phyloP scores from a whole-genome alignment of 2,113 vertebrate genomes.

The Saccopteryx bilineata region DNA sequence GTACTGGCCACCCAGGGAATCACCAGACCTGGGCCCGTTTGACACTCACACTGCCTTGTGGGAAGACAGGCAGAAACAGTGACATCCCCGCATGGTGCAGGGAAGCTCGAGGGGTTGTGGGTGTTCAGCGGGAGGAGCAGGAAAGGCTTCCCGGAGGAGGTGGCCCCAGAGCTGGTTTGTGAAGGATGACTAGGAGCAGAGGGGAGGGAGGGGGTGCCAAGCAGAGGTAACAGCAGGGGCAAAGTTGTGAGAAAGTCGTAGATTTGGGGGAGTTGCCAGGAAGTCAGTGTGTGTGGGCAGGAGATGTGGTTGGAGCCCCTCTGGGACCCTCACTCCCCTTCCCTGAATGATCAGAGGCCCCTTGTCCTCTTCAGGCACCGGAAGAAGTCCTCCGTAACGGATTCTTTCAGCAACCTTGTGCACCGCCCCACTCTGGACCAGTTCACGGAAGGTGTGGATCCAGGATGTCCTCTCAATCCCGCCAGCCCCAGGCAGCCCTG shows the following conservation, averaged over 20 bases:
- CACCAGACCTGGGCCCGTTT: not conserved
- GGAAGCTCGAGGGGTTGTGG: not conserved
- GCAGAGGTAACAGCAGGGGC: not conserved
- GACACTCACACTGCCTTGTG: not conserved
- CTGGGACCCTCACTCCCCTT: not conserved
- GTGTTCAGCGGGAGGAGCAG: not conserved
- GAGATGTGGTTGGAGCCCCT: not conserved
- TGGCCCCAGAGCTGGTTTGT: not conserved
- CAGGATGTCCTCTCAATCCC: not conserved
- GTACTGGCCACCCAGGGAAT: not conserved
- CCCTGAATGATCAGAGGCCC: not conserved
- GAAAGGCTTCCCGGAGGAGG: not conserved
- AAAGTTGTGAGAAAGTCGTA: not conserved
- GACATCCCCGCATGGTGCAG: not conserved
- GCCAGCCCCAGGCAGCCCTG: not conserved
- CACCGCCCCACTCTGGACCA: slow-evolving; percentile 89
- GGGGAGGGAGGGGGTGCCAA: not conserved
- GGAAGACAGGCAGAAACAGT: not conserved
- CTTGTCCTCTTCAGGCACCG: slow-evolving; percentile 89
- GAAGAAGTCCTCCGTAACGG: slow-evolving; percentile 92
- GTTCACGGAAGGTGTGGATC: slow-evolving; percentile 94
- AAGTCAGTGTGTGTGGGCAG: not conserved
- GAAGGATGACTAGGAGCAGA: not conserved
- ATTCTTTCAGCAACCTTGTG: slow-evolving; percentile 92
- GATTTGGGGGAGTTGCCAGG: not conserved